A percentile compares a stretch with the other conserved stretches of the same genome.
phyloP scores from a whole-genome alignment of 2,888 invertebrate species.

The Halocaridina rubra region DNA sequence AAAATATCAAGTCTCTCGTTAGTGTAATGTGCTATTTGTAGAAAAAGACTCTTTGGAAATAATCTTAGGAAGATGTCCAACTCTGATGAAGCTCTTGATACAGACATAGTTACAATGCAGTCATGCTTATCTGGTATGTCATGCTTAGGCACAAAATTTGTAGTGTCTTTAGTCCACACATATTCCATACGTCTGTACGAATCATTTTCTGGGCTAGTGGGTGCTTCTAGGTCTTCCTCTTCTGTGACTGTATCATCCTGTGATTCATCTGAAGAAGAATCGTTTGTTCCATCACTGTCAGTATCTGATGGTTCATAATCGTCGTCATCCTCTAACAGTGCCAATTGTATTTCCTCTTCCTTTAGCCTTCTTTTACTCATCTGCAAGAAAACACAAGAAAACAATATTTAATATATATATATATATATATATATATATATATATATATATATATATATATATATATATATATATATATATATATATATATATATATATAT shows the following conservation, averaged over 20 bases:
- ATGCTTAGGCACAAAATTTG: not conserved
- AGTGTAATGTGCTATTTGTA: not conserved
- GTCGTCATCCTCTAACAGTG: not conserved
- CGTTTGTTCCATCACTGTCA: constrained; percentile 3
- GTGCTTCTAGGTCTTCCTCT: not conserved
- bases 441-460: not conserved
- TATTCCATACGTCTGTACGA: not conserved
- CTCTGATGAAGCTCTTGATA: not conserved
- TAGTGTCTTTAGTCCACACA: not conserved
- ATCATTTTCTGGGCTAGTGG: not conserved
- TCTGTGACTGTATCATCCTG: constrained; percentile 1
- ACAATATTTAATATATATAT: no score
- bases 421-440: not conserved
- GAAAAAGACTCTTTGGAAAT: not conserved
- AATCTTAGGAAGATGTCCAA: not conserved
- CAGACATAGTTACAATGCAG: not conserved
- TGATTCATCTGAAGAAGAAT: not conserved
- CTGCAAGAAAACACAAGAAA: not conserved
- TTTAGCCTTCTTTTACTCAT: not conserved
- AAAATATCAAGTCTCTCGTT: not conserved
- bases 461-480: not conserved
- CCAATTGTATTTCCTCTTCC: not conserved
- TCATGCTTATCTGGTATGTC: not conserved
- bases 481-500: not conserved
- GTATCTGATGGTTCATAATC: not conserved